Evolutionary conservation across 2,113 vertebrate genomes (phyloP), one percentile per base, ranked within the genome.

Genomic region (Chroicocephalus ridibundus): DNA sequence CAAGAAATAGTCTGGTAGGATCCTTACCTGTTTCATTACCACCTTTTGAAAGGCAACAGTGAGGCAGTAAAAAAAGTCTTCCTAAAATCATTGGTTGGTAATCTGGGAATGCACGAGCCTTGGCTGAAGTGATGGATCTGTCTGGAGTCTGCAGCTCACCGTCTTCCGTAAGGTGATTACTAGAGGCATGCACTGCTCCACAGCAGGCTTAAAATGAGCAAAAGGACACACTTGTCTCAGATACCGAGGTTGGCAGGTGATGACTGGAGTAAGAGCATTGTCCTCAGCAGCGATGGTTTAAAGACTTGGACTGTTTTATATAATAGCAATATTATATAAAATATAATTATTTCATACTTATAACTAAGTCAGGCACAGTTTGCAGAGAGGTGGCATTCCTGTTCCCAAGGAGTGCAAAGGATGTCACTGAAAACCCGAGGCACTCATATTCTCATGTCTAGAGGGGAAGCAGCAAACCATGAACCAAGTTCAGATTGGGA

Each of bases 371-470:
- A 6, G 24, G 22, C n/a, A 20, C 0, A 2, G 27, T 24, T 34
- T 81, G 16, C 44, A 47, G 42, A 40, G 38, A 65, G 36, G 40
- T 52, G 36, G 15, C 27, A 27, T 47, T 72, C 49, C 14, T 69
- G 4, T 60, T 82, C 25, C 52, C 38, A 72, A 34, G 20, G n/a
- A 52, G 55, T 0, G 0, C 34, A 76, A 58, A 40, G 61, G 25
- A 24, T 38, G 40, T 32, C 25, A 16, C 4, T 21, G 34, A 54
- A 57, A 83, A 13, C 34, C 72, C 1, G 11, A 88, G 36, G 32
- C 15, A 42, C 26, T 74, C 0, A 0, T 21, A 16, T 40, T 69
- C 20, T 31, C 40, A 5, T 5, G 16, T 66, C 34, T 74, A 46
- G 74, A 80, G 42, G 13, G 69, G 44, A 51, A 91, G 36, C 40